These are phyloP conservation scores for Prunella himalayana DNA, from an alignment of 2,113 vertebrate genomes.

Conservation along the genomic window DNA sequence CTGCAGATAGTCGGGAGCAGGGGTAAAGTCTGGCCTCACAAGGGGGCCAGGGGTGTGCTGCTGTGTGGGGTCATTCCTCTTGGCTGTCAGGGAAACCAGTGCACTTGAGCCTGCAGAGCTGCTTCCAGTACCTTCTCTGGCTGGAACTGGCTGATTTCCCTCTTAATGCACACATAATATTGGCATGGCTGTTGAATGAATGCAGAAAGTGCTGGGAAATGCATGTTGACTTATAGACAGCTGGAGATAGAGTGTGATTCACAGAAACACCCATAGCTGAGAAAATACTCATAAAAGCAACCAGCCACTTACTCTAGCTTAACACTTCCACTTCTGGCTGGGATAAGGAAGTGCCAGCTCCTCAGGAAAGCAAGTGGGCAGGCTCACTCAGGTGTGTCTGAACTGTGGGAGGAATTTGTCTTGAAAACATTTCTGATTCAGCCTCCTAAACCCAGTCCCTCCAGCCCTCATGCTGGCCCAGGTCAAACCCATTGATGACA, in stretches of 20 bases:
- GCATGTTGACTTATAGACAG: not conserved
- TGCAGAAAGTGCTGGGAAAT: not conserved
- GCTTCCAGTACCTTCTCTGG: not conserved
- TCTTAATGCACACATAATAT: not conserved
- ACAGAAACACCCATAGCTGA: not conserved
- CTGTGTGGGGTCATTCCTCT: not conserved
- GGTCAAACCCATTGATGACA: not conserved
- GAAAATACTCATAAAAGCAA: conserved; percentile 4
- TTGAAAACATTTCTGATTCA: not conserved
- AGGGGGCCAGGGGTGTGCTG: fast-evolving
- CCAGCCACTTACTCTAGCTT: not conserved
- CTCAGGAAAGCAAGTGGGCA: not conserved
- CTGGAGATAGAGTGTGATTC: not conserved
- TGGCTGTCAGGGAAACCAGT: not conserved
- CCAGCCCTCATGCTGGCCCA: not conserved
- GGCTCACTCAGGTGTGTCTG: not conserved
- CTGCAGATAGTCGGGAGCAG: fast-evolving
- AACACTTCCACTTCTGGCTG: not conserved
- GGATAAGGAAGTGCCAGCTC: not conserved
- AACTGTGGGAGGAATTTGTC: not conserved
- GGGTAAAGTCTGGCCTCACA: not conserved
- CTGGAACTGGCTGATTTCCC: not conserved
- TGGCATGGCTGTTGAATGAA: not conserved
- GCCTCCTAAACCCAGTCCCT: not conserved
- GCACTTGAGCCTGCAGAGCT: not conserved